A percentile compares a stretch with the other conserved stretches of the same genome.
phyloP scores from a whole-genome alignment of 2,113 vertebrate species.

The Anguilla rostrata region DNA sequence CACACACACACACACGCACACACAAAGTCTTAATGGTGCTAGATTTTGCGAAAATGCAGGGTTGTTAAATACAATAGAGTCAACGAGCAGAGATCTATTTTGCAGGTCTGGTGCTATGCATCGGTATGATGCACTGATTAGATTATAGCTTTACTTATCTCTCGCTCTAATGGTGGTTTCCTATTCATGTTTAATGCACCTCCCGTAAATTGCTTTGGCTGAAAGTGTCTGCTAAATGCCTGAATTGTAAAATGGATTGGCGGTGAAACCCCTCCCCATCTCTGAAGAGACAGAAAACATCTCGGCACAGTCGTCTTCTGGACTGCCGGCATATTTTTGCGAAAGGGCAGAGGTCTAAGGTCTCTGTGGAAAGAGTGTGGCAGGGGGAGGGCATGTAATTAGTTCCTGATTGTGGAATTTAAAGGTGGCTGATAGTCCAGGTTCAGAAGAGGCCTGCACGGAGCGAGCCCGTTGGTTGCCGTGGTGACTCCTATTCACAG shows the following conservation, averaged over 20 bases:
- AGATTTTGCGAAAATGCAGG: neutral
- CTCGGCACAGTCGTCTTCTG: neutral
- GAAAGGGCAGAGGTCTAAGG: conserved; percentile 7
- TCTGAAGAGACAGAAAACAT: neutral
- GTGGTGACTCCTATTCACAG: conserved; percentile 29
- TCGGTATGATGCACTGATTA: neutral
- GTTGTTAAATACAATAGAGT: neutral
- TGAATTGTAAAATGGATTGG: neutral
- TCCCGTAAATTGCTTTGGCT: too few relatives aligned
- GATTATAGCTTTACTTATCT: neutral
- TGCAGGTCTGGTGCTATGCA: neutral
- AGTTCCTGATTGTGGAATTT: conserved; percentile 43
- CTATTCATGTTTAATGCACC: too few relatives aligned
- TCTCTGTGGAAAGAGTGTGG: neutral
- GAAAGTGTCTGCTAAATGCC: too few relatives aligned
- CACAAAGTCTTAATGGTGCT: neutral
- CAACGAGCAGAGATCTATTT: neutral
- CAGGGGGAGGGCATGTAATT: conserved; percentile 29
- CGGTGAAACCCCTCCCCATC: too few relatives aligned
- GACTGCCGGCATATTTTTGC: neutral
- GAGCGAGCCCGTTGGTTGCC: conserved; percentile 15
- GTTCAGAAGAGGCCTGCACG: neutral
- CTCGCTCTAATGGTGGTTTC: too few relatives aligned
- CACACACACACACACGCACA: neutral
- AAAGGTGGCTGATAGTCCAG: conserved; percentile 21